Base-by-base conservation (phyloP, 1,140 invertebrate genomes). In the Drosophila elegans region DNA sequence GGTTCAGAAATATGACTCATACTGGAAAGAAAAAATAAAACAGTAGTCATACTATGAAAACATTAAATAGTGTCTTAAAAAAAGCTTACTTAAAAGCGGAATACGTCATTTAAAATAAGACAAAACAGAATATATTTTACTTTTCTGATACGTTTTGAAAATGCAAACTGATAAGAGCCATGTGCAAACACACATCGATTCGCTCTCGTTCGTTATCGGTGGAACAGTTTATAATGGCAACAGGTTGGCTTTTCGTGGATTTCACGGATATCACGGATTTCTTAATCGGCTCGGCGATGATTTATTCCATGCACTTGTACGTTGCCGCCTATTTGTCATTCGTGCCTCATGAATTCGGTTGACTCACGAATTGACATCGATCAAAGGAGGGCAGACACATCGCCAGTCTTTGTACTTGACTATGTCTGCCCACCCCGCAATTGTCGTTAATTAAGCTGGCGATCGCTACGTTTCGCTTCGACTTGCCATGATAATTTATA, bases 281-380 rank as follows among this genome's bases (percentile, higher is more conserved):
- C 45, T 39, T 48, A 72, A 71, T 69, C 36, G 44, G 3, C 4
- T 1, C 6, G 2, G 4, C 29, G 10, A 55, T 54, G 56, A 63
- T 42, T 73, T 54, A 54, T 61, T 46, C 68, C 66, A 61, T 63
- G 49, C 52, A 55, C 48, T 80, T 49, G 32, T 32, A 13, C 38
- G 7, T 10, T 32, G 21, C 16, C 48, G 34, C 12, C 52, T 13
- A 39, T 34, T 49, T 39, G 27, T 9, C 29, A 25, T 48, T 59
- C 32, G 34, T 53, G 45, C 61, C 52, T 32, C 39, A 41, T 60
- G 34, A 10, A 55, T 74, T 39, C 11, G 59, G 54, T 64, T 86
- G 74, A 86, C 57, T 85, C 79, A 83, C 67, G 55, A 84, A 88
- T 88, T 88, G 83, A 88, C 83, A 66, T 85, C 82, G 81, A 74